These are phyloP conservation scores for Magallana angulata DNA, from an alignment of 1,140 invertebrate genomes.

Conservation along the genomic window DNA sequence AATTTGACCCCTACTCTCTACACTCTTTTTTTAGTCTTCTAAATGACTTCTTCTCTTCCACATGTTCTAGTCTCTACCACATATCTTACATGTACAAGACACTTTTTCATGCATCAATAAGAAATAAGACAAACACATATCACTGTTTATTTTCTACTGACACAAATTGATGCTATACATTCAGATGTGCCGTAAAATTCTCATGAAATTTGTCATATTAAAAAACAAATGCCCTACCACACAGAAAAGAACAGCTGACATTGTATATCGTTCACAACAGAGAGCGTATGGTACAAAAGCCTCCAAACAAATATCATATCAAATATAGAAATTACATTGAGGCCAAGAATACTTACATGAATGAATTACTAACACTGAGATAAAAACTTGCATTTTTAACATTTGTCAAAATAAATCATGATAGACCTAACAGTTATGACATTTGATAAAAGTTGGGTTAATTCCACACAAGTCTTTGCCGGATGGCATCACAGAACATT, in stretches of 20 bases:
- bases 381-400: too few relatives aligned
- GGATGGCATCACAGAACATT: background rate
- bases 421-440: background rate
- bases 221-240: constrained; percentile 33
- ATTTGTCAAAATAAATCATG: background rate
- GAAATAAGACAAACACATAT: background rate
- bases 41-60: too few relatives aligned
- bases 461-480: background rate
- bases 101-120: background rate
- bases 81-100: too few relatives aligned
- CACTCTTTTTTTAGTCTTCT: too few relatives aligned
- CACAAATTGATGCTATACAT: background rate
- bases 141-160: constrained; percentile 1
- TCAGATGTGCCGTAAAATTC: constrained; percentile 21
- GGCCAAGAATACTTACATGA: too few relatives aligned
- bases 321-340: too few relatives aligned
- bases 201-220: background rate
- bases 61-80: too few relatives aligned
- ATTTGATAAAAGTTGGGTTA: background rate
- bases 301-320: too few relatives aligned
- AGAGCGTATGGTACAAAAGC: too few relatives aligned
- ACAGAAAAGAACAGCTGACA: background rate
- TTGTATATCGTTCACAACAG: background rate
- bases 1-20: too few relatives aligned
- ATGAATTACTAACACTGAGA: too few relatives aligned